Percentiles rank a stretch among this genome's conserved stretches.
Evolutionary conservation across 1,140 invertebrate genomes (phyloP).

Genomic region (Liolophura sinensis): DNA sequence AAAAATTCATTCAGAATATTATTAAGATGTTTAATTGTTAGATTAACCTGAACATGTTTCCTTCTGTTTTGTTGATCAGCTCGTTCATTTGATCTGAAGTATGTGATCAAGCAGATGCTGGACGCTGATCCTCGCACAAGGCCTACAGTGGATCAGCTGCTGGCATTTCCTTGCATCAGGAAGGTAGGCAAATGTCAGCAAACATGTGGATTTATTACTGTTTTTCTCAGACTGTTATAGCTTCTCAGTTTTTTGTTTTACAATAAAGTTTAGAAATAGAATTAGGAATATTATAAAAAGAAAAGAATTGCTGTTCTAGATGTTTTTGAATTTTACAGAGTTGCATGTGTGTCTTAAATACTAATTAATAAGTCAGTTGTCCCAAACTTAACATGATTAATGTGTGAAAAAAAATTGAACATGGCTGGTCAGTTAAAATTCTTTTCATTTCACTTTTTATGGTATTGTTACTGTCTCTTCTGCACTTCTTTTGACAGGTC

Average conservation of each 20-base stretch:
- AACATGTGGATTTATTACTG: too few species aligned
- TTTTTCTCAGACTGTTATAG: too few species aligned
- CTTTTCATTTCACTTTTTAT: background rate
- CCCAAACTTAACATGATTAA: too few species aligned
- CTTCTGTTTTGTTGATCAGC: constrained; percentile 46
- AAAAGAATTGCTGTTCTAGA: too few species aligned
- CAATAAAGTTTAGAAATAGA: too few species aligned
- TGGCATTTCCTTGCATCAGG: constrained; percentile 51
- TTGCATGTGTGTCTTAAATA: too few species aligned
- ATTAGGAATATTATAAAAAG: too few species aligned
- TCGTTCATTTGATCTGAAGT: constrained; percentile 63
- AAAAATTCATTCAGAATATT: too few species aligned
- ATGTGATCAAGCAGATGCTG: constrained; percentile 67
- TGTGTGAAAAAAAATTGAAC: too few species aligned
- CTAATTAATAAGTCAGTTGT: too few species aligned
- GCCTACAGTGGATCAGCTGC: constrained; percentile 63
- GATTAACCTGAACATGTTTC: constrained; percentile 9
- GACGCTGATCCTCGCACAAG: constrained; percentile 60
- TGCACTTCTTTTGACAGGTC: constrained; percentile 16
- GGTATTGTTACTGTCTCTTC: background rate
- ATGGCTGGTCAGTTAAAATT: background rate
- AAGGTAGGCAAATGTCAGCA: constrained; percentile 27
- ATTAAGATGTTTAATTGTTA: background rate
- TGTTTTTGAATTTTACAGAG: too few species aligned
- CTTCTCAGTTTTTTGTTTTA: too few species aligned